These are phyloP conservation scores for Drosophila atripex DNA, from an alignment of 2,888 invertebrate species.

Conservation along the genomic window DNA sequence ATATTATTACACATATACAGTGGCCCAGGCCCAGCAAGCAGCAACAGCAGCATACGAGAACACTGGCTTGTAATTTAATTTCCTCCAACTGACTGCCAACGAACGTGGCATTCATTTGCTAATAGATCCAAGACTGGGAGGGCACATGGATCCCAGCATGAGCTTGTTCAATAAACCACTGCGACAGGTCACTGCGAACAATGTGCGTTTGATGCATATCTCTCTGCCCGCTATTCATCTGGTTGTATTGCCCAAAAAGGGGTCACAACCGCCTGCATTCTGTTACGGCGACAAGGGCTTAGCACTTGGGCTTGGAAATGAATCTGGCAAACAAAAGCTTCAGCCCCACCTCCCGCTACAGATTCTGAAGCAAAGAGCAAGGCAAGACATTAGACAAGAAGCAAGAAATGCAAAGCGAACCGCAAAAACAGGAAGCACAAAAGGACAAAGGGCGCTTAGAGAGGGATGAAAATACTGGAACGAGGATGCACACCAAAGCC, in stretches of 20 bases:
- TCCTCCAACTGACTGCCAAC: slow-evolving; percentile 10
- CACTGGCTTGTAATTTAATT: slow-evolving; percentile 31
- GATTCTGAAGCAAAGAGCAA: slow-evolving; percentile 37
- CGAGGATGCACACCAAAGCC: slow-evolving; percentile 58
- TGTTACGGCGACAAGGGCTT: slow-evolving; percentile 65
- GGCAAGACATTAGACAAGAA: slow-evolving; percentile 55
- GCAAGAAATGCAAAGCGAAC: slow-evolving; percentile 38
- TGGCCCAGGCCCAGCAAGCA: background rate
- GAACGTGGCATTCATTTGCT: slow-evolving; percentile 3
- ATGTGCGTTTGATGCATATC: slow-evolving; percentile 11
- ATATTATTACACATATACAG: slow-evolving; percentile 27
- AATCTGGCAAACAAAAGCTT: slow-evolving; percentile 35
- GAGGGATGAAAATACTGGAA: slow-evolving; percentile 8
- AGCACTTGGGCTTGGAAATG: slow-evolving; percentile 49
- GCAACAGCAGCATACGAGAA: slow-evolving; percentile 4
- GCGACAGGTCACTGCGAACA: slow-evolving; percentile 18
- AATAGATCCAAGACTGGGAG: slow-evolving; percentile 2
- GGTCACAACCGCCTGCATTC: slow-evolving; percentile 53
- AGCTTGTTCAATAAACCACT: background rate
- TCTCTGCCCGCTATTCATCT: slow-evolving; percentile 4
- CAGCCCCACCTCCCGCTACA: background rate
- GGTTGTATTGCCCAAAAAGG: slow-evolving; percentile 16
- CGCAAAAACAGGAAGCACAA: slow-evolving; percentile 43
- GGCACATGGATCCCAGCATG: background rate
- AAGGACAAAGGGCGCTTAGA: slow-evolving; percentile 21